phyloP scores from a whole-genome alignment of 2,113 vertebrate species.

The Dicentrarchus labrax region DNA sequence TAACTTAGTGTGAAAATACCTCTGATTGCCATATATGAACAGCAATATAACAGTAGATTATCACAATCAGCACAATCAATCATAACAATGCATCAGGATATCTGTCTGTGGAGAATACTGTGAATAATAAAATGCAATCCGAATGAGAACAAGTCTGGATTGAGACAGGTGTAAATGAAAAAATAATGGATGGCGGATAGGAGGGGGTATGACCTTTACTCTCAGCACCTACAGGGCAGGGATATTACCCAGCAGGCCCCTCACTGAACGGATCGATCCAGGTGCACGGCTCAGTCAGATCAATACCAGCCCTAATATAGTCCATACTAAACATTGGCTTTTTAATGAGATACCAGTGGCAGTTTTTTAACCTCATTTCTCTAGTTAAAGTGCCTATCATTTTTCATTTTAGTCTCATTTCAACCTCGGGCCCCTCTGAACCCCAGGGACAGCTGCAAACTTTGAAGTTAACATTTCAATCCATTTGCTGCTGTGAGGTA shows the following conservation, averaged over 20 bases:
- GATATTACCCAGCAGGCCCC: constrained; percentile 64
- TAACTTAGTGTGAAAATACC: constrained; percentile 59
- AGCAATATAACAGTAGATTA: constrained; percentile 34
- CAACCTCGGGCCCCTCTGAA: constrained; percentile 6
- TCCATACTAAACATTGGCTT: constrained; percentile 62
- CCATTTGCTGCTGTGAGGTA: neutral
- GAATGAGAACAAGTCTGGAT: constrained; percentile 4
- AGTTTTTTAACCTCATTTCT: constrained; percentile 49
- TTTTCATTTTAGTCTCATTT: constrained; percentile 32
- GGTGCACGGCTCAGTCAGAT: constrained; percentile 47
- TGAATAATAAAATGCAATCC: constrained; percentile 19
- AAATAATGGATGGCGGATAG: constrained; percentile 31
- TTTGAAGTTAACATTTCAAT: constrained; percentile 8
- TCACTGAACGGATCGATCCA: constrained; percentile 57
- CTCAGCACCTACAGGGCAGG: constrained; percentile 37
- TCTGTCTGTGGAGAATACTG: constrained; percentile 6
- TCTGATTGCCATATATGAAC: constrained; percentile 35
- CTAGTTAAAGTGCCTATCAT: constrained; percentile 38
- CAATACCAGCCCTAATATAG: constrained; percentile 65
- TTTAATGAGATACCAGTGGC: constrained; percentile 59
- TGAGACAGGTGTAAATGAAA: constrained; percentile 7
- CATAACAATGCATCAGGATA: neutral
- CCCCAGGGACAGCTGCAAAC: neutral
- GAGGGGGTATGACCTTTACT: constrained; percentile 68
- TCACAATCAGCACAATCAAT: constrained; percentile 39